phyloP scores from a whole-genome alignment of 2,113 vertebrate genomes.

The Oncorhynchus tshawytscha region DNA sequence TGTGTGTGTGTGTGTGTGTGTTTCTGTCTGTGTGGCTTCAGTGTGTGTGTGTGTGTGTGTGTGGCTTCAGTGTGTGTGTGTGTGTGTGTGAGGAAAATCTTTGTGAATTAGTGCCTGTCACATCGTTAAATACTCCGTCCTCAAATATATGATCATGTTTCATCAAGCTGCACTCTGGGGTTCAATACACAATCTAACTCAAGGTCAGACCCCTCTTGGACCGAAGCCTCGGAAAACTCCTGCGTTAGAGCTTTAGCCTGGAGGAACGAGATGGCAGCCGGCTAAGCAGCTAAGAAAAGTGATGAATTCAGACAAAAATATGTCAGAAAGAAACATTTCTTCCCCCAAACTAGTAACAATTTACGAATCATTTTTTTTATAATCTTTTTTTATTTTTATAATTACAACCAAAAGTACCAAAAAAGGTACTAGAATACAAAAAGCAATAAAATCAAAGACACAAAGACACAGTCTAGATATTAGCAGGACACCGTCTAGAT shows the following conservation, averaged over 20 bases:
- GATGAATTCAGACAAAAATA: neutral
- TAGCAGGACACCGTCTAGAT: too few relatives aligned
- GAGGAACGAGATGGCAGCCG: constrained; percentile 8
- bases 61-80: neutral
- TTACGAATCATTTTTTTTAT: too few relatives aligned
- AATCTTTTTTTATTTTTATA: too few relatives aligned
- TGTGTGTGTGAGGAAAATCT: constrained; percentile 22
- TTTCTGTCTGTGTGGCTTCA: too few relatives aligned
- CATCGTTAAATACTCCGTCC: constrained; percentile 41
- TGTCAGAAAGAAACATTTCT: neutral
- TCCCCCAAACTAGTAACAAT: too few relatives aligned
- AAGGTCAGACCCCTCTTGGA: constrained; percentile 34
- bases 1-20: constrained; percentile 21
- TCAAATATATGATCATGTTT: constrained; percentile 48
- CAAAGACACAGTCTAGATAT: too few relatives aligned
- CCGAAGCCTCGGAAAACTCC: too few relatives aligned
- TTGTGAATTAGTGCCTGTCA: constrained; percentile 56
- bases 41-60: constrained; percentile 14
- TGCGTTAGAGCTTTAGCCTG: neutral
- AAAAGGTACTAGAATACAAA: too few relatives aligned
- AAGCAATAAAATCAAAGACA: too few relatives aligned
- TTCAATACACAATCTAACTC: constrained; percentile 23
- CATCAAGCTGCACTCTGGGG: constrained; percentile 32
- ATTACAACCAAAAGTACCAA: neutral
- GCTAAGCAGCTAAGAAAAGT: neutral